A percentile compares a stretch with the other conserved stretches of the same genome.
phyloP scores from a whole-genome alignment of 2,888 invertebrate species.

The Phanerotoma sp. region DNA sequence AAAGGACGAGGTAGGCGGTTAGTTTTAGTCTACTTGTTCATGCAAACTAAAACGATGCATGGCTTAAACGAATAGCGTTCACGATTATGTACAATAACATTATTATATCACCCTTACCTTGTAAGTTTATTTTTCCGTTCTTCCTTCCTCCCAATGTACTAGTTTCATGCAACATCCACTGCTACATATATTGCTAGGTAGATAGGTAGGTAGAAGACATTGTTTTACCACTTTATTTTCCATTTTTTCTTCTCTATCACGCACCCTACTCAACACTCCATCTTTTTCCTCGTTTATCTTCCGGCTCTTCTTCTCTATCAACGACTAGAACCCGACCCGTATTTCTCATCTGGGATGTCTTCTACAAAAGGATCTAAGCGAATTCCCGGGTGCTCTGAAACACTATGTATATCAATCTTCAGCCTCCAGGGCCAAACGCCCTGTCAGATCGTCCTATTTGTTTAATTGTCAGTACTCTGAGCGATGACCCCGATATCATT shows the following conservation, averaged over 20 bases:
- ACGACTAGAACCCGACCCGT: neutral
- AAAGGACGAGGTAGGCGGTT: neutral
- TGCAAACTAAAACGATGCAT: conserved; percentile 11
- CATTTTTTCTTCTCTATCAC: neutral
- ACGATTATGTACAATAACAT: conserved; percentile 3
- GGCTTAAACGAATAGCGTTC: neutral
- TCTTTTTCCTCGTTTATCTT: neutral
- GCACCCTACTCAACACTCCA: neutral
- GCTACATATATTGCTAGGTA: neutral
- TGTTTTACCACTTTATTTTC: neutral
- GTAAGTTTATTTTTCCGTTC: too few relatives aligned
- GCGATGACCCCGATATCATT: conserved; percentile 1
- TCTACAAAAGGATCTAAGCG: neutral
- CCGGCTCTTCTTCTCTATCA: neutral
- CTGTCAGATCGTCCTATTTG: neutral
- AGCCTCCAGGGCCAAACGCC: neutral
- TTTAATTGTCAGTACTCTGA: neutral
- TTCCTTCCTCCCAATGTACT: too few relatives aligned
- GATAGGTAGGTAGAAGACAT: neutral
- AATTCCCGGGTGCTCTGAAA: neutral
- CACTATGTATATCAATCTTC: neutral
- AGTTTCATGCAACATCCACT: too few relatives aligned
- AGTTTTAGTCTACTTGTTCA: conserved; percentile 5
- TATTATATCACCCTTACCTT: conserved; percentile 1
- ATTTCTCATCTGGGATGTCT: conserved; percentile 1